Conservation (phyloP, 2,797 vertebrate species). For the Mormyrops attenuatus region DNA sequence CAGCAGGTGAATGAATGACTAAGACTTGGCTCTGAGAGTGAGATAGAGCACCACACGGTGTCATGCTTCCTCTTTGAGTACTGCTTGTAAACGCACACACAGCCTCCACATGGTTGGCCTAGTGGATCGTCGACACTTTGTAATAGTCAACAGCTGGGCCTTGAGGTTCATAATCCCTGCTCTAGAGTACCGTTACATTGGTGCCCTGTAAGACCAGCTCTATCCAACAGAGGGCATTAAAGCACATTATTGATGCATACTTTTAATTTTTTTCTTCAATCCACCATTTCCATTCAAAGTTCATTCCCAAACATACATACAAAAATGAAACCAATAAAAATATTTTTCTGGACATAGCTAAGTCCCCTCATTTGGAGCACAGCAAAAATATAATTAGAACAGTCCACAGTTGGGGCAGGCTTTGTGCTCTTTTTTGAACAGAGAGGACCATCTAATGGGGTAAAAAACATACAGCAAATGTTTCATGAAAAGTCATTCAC, state of each 20-base stretch:
- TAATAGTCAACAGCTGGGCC: neutral
- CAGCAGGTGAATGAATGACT: neutral
- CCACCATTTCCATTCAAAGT: neutral
- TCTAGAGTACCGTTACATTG: neutral
- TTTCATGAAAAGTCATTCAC: neutral
- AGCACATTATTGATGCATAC: neutral
- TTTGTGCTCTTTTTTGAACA: neutral
- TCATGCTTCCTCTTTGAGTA: neutral
- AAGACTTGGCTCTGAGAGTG: neutral
- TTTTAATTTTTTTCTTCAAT: neutral
- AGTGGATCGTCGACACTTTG: neutral
- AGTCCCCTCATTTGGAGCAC: neutral
- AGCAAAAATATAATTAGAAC: neutral
- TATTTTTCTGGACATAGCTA: neutral
- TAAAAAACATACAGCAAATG: neutral
- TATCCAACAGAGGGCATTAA: neutral
- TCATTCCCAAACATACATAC: neutral
- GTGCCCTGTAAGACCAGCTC: neutral
- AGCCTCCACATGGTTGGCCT: neutral
- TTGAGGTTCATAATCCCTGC: neutral
- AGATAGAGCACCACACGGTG: constrained; percentile 14
- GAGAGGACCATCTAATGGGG: neutral
- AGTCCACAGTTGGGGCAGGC: neutral
- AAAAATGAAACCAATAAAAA: neutral
- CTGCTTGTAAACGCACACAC: neutral